Conservation (phyloP, 2,797 vertebrate genomes). For the Lithobates sylvaticus region DNA sequence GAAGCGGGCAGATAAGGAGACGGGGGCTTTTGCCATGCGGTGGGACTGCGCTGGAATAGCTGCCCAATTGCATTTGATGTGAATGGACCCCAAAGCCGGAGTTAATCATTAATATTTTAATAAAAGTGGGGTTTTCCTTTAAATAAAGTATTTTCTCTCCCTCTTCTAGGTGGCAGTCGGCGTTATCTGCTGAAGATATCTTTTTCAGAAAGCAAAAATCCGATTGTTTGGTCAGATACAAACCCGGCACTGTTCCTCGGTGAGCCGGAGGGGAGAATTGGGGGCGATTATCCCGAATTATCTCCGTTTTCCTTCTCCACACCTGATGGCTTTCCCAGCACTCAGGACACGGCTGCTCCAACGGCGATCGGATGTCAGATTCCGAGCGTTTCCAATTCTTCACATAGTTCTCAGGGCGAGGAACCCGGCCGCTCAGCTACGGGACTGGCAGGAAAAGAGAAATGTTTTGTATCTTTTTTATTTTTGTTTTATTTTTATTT, state of each 20-base stretch:
- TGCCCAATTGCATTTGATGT: too few relatives aligned
- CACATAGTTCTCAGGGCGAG: not conserved
- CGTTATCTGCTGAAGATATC: conserved; percentile 58
- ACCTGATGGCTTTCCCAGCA: conserved; percentile 64
- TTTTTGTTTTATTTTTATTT: too few relatives aligned
- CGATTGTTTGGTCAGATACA: conserved; percentile 62
- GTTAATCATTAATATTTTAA: too few relatives aligned
- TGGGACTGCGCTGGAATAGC: too few relatives aligned
- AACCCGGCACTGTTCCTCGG: conserved; percentile 60
- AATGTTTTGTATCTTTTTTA: too few relatives aligned
- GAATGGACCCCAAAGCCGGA: too few relatives aligned
- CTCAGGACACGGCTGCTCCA: conserved; percentile 60
- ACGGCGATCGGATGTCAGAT: conserved; percentile 26
- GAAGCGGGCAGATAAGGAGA: too few relatives aligned
- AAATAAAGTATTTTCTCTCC: not conserved
- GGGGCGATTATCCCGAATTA: conserved; percentile 66
- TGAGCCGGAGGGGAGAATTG: conserved; percentile 62
- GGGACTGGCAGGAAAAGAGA: too few relatives aligned
- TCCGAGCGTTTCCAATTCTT: not conserved
- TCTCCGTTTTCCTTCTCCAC: conserved; percentile 62
- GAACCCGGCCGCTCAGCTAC: too few relatives aligned
- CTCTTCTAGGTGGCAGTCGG: conserved; percentile 27
- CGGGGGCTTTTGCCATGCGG: too few relatives aligned
- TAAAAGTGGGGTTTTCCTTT: too few relatives aligned
- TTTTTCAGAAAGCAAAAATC: conserved; percentile 63